Base-by-base conservation (phyloP, 2,888 invertebrate genomes). In the Glomeris marginata region DNA sequence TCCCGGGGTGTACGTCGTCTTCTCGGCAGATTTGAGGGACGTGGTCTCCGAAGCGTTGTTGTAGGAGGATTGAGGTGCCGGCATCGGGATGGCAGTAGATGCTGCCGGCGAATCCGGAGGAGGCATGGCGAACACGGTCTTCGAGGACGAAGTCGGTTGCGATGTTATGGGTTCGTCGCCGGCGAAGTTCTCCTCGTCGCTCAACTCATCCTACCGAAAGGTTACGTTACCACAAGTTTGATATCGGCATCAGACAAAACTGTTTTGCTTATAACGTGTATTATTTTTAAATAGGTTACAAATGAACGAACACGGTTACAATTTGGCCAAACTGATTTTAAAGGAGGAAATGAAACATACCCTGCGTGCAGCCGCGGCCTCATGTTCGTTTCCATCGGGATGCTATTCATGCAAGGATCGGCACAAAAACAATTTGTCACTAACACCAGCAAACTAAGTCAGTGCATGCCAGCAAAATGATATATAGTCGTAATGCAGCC, bases 91-190 rank as follows among this genome's bases (percentile, higher is more conserved):
- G 40, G 15, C 28, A 16, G 33, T n/a, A n/a, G n/a, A n/a, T n/a
- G n/a, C n/a, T n/a, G 43, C 15, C n/a, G n/a, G n/a, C n/a, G n/a
- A n/a, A n/a, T 46, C 43, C 5, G 53, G 61, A 51, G 73, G 74
- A 36, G 77, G 78, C 79, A 78, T 77, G 48, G 80, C 78, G 61
- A 76, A 77, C 42, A 77, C 75, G 13, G 46, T 50, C 37, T 43
- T 50, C 11, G 44, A 43, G 15, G 49, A 34, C 41, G 51, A 21
- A 44, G 47, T 76, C 13, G 71, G 71, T 57, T 72, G 71, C 16
- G 67, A 63, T 36, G 69, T 71, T 35, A 72, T 65, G 2, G 68
- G 66, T 16, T 28, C 28, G 28, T 28, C 28, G 8, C 28, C 28
- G 28, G 8, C 56, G 21, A 41, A 50, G 11, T 51, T 53, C 33